Conservation (phyloP, 1,140 invertebrate species). For the Holotrichia oblita region DNA sequence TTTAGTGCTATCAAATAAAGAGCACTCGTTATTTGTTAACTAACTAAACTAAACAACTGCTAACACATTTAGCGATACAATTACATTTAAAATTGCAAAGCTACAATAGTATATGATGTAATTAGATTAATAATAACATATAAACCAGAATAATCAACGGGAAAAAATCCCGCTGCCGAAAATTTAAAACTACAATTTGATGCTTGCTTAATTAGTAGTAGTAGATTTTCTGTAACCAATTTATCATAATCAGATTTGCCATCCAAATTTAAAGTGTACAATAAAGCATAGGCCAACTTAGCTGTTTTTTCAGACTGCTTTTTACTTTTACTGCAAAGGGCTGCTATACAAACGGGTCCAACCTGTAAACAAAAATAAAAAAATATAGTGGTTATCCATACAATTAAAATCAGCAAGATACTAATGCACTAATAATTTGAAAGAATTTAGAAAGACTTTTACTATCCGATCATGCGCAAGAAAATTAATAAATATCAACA, state of each 20-base stretch:
- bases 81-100: not conserved
- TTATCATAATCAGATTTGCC: not conserved
- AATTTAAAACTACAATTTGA: not conserved
- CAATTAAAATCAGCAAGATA: too few relatives aligned
- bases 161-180: not conserved
- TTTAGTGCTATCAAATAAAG: too few relatives aligned
- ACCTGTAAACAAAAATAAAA: not conserved
- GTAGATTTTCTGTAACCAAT: not conserved
- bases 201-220: not conserved
- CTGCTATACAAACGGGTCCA: constrained; percentile 7
- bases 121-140: constrained; percentile 20
- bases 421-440: too few relatives aligned
- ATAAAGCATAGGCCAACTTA: not conserved
- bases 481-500: too few relatives aligned
- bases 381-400: too few relatives aligned
- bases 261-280: not conserved
- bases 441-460: too few relatives aligned
- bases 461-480: too few relatives aligned
- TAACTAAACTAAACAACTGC: not conserved
- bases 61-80: not conserved
- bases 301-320: constrained; percentile 4
- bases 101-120: constrained; percentile 10
- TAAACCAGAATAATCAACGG: constrained; percentile 8
- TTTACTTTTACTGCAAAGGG: not conserved
- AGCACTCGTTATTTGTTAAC: too few relatives aligned